A percentile compares a stretch with the other conserved stretches of the same genome.
phyloP scores from a whole-genome alignment of 2,113 vertebrate genomes.

The Oreochromis tanganicae region DNA sequence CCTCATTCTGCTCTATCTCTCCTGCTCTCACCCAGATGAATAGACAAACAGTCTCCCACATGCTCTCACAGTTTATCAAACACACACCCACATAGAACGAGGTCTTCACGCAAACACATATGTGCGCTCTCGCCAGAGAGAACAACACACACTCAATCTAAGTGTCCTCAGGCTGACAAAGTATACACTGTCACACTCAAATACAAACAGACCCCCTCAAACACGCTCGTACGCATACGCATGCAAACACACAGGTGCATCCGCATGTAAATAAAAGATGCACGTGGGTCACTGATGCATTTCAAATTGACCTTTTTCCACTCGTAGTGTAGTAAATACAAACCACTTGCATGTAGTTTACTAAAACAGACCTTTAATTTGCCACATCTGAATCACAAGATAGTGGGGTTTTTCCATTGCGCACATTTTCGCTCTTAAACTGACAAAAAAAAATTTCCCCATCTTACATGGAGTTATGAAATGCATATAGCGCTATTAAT shows the following conservation, averaged over 20 bases:
- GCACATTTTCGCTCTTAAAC: background rate
- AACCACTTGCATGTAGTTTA: conserved; percentile 5
- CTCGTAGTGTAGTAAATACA: conserved; percentile 19
- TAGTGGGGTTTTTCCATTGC: background rate
- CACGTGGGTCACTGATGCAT: conserved; percentile 16
- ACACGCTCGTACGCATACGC: conserved; percentile 37
- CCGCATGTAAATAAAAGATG: conserved; percentile 54
- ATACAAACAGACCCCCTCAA: conserved; percentile 62
- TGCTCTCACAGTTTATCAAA: conserved; percentile 79
- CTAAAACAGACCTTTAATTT: conserved; percentile 10
- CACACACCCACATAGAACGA: conserved; percentile 73
- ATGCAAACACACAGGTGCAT: conserved; percentile 67
- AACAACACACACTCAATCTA: conserved; percentile 59
- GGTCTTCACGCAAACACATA: conserved; percentile 75
- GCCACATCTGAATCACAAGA: conserved; percentile 19
- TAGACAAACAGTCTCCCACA: conserved; percentile 78
- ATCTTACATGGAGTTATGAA: background rate
- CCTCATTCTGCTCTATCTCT: conserved; percentile 54
- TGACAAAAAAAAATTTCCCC: background rate
- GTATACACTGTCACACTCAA: conserved; percentile 67
- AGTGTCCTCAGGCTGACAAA: conserved; percentile 51
- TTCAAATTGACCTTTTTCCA: conserved; percentile 37
- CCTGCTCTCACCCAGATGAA: conserved; percentile 62
- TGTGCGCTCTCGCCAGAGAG: conserved; percentile 56
- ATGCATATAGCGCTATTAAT: background rate